A percentile compares a stretch with the other conserved stretches of the same genome.
These are phyloP conservation scores for Cheilosia variabilis DNA, from an alignment of 2,888 invertebrate genomes.

Conservation along the genomic window DNA sequence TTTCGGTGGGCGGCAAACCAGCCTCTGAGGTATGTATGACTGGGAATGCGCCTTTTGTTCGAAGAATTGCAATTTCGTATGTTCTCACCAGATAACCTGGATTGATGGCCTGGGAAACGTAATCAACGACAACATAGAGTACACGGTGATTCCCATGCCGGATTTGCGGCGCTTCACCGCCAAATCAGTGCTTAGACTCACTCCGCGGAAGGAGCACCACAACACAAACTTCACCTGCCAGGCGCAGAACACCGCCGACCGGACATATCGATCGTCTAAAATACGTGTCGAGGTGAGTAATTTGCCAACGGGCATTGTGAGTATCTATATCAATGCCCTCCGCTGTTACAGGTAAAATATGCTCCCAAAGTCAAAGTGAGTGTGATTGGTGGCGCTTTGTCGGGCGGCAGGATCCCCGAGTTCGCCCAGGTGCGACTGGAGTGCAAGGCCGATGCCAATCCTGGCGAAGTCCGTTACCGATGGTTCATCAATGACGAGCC, in stretches of 20 bases:
- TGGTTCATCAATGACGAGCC: slow-evolving; percentile 95
- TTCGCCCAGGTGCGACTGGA: slow-evolving; percentile 91
- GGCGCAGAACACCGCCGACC: slow-evolving; percentile 95
- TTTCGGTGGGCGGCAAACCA: slow-evolving; percentile 95
- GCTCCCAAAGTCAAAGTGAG: slow-evolving; percentile 94
- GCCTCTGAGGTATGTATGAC: slow-evolving; percentile 91
- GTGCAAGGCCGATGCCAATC: slow-evolving; percentile 96
- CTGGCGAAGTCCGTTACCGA: slow-evolving; percentile 91
- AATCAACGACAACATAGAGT: slow-evolving; percentile 91
- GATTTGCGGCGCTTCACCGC: slow-evolving; percentile 94
- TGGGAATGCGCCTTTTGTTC: neutral
- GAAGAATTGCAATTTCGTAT: slow-evolving; percentile 21
- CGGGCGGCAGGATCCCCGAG: slow-evolving; percentile 89
- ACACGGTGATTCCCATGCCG: slow-evolving; percentile 89
- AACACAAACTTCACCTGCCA: slow-evolving; percentile 96
- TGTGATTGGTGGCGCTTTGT: slow-evolving; percentile 85
- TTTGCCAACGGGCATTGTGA: neutral
- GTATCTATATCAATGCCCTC: slow-evolving; percentile 14
- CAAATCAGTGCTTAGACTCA: slow-evolving; percentile 91
- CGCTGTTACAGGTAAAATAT: slow-evolving; percentile 90
- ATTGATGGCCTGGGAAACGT: slow-evolving; percentile 94
- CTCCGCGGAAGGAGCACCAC: slow-evolving; percentile 94
- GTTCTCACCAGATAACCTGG: slow-evolving; percentile 92
- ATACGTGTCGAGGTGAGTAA: slow-evolving; percentile 90
- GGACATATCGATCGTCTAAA: slow-evolving; percentile 91